Evolutionary conservation across 2,797 vertebrate genomes (phyloP), one percentile per base, ranked within the genome.

Genomic region (Phaenicophaeus curvirostris): DNA sequence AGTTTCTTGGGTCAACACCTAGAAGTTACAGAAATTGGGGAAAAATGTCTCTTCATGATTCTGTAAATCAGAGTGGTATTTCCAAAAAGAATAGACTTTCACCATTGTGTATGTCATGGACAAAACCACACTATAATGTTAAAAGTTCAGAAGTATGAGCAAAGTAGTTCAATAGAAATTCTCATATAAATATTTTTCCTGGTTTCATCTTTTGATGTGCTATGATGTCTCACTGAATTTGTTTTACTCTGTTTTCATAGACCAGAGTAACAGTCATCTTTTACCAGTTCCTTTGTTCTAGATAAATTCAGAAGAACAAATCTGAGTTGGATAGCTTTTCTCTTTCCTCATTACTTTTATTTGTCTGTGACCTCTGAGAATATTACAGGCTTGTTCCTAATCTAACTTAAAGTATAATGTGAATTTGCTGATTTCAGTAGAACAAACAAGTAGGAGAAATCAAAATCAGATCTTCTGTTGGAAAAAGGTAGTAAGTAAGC

Each of bases 1-100:
- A 63, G 35, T 54, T 83, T 95, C 61, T 80, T 81, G 72, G 69
- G 72, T 94, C 82, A 95, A 62, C 37, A 63, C 37, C n/a, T 87
- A 69, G 27, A 89, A 78, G 53, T 78, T 91, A 72, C 7, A 24
- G 83, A 93, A 90, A 93, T 8, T 57, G 73, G 85, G 65, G 54
- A 41, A 90, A 94, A 75, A 35, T 6, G 11, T 71, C 48, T 61
- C 25, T 72, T 58, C 41, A 30, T 68, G 35, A 71, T 87, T 92
- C 58, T 77, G 35, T 58, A 71, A 63, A 81, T 44, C 41, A 46
- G 8, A 48, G 30, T 57, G 71, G 65, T 14, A 55, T 42, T 75
- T 89, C 31, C 92, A 65, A 90, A 90, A 88, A 55, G 17, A 86
- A 63, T 7, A 80, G 71, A 46, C 27, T 81, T 91, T 57, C 7